Conservation (phyloP, 2,888 invertebrate genomes). For the Limenitis camilla region DNA sequence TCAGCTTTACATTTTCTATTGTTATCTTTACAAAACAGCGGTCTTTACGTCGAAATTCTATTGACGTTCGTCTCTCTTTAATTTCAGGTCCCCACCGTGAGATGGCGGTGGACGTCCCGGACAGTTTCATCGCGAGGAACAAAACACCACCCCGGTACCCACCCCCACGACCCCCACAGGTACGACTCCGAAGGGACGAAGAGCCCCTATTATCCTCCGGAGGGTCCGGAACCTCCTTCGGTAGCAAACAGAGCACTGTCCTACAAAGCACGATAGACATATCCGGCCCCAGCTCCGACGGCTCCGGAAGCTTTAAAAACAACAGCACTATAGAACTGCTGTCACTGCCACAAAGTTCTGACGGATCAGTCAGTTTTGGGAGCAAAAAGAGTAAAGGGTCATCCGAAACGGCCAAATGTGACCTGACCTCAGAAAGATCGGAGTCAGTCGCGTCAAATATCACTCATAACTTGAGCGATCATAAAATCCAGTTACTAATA, state of each 20-base stretch:
- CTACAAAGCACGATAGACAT: slow-evolving; percentile 50
- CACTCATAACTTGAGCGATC: slow-evolving; percentile 55
- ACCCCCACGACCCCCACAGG: slow-evolving; percentile 83
- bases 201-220: slow-evolving; percentile 67
- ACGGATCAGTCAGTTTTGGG: slow-evolving; percentile 57
- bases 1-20: neutral
- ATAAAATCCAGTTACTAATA: slow-evolving; percentile 63
- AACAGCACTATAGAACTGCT: slow-evolving; percentile 57
- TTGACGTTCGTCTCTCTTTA: neutral
- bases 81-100: slow-evolving; percentile 91
- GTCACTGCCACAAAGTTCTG: slow-evolving; percentile 61
- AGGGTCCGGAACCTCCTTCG: slow-evolving; percentile 62
- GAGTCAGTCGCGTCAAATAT: slow-evolving; percentile 51
- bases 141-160: slow-evolving; percentile 95
- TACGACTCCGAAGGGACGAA: slow-evolving; percentile 70
- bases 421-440: slow-evolving; percentile 51
- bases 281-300: slow-evolving; percentile 57
- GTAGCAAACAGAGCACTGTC: slow-evolving; percentile 63
- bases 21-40: neutral
- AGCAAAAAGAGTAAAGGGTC: slow-evolving; percentile 65
- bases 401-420: slow-evolving; percentile 64
- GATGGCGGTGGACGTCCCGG: slow-evolving; percentile 99
- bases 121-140: slow-evolving; percentile 91
- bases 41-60: neutral
- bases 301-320: slow-evolving; percentile 60